A percentile compares a stretch with the other conserved stretches of the same genome.
These are phyloP conservation scores for Pan paniscus DNA, from an alignment of 2,113 vertebrate species.

Conservation along the genomic window DNA sequence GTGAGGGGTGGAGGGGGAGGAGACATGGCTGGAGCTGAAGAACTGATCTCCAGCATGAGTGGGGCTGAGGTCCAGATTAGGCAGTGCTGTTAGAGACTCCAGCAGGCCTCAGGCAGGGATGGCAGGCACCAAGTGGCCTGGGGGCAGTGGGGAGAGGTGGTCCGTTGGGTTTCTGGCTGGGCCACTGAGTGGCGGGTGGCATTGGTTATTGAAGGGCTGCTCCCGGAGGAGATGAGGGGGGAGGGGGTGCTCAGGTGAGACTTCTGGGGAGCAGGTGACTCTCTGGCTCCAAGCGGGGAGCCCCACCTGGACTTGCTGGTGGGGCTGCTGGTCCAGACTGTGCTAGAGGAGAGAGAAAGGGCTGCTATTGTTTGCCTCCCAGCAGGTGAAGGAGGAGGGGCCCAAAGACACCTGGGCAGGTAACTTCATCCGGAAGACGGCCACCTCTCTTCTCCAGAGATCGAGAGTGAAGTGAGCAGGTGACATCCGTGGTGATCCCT, in stretches of 20 bases:
- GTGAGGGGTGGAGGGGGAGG: background rate
- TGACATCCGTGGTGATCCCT: background rate
- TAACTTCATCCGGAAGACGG: background rate
- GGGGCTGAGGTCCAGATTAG: background rate
- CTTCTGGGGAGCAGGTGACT: background rate
- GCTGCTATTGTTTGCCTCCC: background rate
- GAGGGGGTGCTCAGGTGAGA: background rate
- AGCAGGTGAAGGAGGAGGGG: background rate
- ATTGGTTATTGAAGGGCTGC: background rate
- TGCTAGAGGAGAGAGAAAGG: background rate
- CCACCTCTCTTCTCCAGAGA: background rate
- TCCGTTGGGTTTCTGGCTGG: background rate
- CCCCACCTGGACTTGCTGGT: fast-evolving
- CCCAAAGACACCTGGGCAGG: background rate
- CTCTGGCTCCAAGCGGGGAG: background rate
- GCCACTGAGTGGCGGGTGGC: background rate
- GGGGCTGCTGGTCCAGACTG: background rate
- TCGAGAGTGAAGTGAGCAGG: background rate
- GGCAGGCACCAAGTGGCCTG: background rate
- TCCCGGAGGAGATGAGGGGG: fast-evolving
- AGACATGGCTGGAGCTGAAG: background rate
- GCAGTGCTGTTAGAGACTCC: background rate
- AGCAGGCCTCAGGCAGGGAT: background rate
- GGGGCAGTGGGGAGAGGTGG: background rate
- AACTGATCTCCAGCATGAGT: background rate